Percentiles rank a stretch among this genome's conserved stretches.
Conservation (phyloP, 1,140 invertebrate genomes). For the Drosophila chauvacae region DNA sequence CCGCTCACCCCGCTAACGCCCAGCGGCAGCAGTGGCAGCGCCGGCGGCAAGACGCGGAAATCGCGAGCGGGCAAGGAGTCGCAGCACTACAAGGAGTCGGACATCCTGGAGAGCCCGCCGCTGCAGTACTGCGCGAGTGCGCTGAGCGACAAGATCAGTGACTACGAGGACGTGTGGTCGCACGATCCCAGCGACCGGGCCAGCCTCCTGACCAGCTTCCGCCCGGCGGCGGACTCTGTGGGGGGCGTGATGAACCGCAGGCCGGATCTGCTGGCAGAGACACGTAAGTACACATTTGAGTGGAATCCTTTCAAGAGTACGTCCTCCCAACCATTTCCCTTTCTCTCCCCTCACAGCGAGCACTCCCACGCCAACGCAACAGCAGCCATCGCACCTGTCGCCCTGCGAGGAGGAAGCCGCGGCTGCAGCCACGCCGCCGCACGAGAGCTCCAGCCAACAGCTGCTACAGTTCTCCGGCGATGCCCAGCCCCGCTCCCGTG, state of each 20-base stretch:
- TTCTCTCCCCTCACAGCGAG: slow-evolving; percentile 60
- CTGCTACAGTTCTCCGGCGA: slow-evolving; percentile 72
- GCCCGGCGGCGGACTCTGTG: slow-evolving; percentile 63
- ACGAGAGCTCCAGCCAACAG: slow-evolving; percentile 63
- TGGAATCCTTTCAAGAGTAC: background rate
- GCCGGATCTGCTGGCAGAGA: slow-evolving; percentile 89
- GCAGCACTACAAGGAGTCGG: slow-evolving; percentile 91
- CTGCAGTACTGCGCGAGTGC: slow-evolving; percentile 92
- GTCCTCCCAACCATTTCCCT: background rate
- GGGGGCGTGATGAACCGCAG: slow-evolving; percentile 86
- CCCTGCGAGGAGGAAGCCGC: slow-evolving; percentile 72
- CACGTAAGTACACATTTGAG: slow-evolving; percentile 85
- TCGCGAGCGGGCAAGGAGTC: slow-evolving; percentile 86
- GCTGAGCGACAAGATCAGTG: slow-evolving; percentile 95
- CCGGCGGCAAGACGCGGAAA: slow-evolving; percentile 66
- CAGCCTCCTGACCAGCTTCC: slow-evolving; percentile 85
- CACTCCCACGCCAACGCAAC: slow-evolving; percentile 75
- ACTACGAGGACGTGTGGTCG: slow-evolving; percentile 97
- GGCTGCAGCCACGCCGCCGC: slow-evolving; percentile 4
- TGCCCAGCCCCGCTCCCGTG: slow-evolving; percentile 67
- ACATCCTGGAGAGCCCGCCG: slow-evolving; percentile 92
- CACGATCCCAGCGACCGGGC: slow-evolving; percentile 86
- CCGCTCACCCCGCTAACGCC: slow-evolving; percentile 55
- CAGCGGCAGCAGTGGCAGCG: slow-evolving; percentile 30
- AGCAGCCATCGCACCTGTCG: slow-evolving; percentile 85